phyloP scores from a whole-genome alignment of 2,797 vertebrate species.

The Gadopsis bispinosus region DNA sequence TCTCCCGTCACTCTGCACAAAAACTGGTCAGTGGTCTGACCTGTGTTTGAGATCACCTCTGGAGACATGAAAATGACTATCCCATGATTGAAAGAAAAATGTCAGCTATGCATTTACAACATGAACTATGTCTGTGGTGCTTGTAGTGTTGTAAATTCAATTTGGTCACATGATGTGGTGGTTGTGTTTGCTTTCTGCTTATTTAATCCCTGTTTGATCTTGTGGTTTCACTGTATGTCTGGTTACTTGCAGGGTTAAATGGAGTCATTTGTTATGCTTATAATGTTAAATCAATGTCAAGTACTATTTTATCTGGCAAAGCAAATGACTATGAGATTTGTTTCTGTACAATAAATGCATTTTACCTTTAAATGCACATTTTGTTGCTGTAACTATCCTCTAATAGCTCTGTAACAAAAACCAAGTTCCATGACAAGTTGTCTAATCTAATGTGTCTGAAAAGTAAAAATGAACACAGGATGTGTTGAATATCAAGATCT shows the following conservation, averaged over 20 bases:
- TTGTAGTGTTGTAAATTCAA: slow-evolving; percentile 30
- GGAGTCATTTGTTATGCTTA: neutral
- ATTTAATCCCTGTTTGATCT: slow-evolving; percentile 8
- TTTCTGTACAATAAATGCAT: neutral
- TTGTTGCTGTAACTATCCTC: neutral
- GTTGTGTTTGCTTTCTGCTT: slow-evolving; percentile 4
- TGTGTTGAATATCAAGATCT: slow-evolving; percentile 1
- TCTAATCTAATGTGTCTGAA: neutral
- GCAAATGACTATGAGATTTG: neutral
- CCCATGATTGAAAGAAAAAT: neutral
- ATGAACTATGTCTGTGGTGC: slow-evolving; percentile 1
- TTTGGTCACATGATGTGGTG: slow-evolving; percentile 28
- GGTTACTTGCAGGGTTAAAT: neutral
- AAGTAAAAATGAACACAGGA: neutral
- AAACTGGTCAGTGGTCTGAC: slow-evolving; percentile 35
- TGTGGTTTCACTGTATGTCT: slow-evolving; percentile 6
- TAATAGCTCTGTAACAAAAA: neutral
- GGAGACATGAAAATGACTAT: slow-evolving; percentile 31
- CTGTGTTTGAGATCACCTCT: slow-evolving; percentile 36
- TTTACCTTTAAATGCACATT: neutral
- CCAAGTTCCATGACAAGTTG: neutral
- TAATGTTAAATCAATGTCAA: slow-evolving; percentile 6
- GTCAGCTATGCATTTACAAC: neutral
- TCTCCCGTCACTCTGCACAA: slow-evolving; percentile 39
- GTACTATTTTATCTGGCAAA: neutral